Evolutionary conservation across 2,113 vertebrate genomes (phyloP).

Genomic region (Zapus hudsonius): DNA sequence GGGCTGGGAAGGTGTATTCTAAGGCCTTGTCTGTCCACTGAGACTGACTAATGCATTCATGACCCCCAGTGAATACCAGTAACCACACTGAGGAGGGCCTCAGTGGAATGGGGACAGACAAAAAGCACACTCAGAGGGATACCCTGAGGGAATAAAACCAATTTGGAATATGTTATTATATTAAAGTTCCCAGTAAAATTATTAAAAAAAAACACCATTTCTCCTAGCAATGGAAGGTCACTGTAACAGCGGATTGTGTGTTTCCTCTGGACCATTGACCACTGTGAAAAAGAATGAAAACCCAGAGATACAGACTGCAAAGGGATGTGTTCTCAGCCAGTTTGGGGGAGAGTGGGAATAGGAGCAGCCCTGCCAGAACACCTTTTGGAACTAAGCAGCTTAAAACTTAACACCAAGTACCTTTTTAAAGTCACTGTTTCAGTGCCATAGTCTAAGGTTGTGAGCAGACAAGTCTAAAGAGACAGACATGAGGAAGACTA

Average conservation of each 20-base stretch:
- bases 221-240: not conserved
- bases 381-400: not conserved
- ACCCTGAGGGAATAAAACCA: too few relatives aligned
- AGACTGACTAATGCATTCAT: too few relatives aligned
- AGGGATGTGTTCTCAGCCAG: accelerated
- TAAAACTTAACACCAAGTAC: not conserved
- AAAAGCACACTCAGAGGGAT: too few relatives aligned
- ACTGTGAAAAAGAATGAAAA: not conserved
- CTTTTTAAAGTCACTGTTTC: not conserved
- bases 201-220: too few relatives aligned
- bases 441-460: not conserved
- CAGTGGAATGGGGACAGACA: too few relatives aligned
- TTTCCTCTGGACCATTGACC: not conserved
- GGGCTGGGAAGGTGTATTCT: too few relatives aligned
- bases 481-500: too few relatives aligned
- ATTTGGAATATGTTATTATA: too few relatives aligned
- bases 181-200: too few relatives aligned
- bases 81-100: too few relatives aligned
- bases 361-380: accelerated
- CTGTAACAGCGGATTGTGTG: not conserved
- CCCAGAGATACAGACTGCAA: not conserved
- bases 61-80: too few relatives aligned
- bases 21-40: too few relatives aligned
- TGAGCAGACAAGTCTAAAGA: not conserved
- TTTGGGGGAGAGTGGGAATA: accelerated